These are phyloP conservation scores for Trachelus stipa DNA, from an alignment of 2,888 invertebrate genomes.

Conservation along the genomic window DNA sequence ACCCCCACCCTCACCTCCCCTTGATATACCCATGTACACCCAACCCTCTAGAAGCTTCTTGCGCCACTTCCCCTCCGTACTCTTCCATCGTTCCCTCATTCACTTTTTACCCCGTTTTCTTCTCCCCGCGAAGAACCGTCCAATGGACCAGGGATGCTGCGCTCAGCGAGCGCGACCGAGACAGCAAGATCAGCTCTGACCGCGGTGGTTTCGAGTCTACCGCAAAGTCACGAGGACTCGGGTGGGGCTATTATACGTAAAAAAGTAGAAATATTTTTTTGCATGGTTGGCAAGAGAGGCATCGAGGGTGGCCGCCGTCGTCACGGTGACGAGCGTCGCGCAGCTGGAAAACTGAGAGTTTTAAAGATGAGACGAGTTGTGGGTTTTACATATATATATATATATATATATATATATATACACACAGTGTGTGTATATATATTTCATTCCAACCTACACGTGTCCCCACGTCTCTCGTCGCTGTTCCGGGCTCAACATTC, in stretches of 20 bases:
- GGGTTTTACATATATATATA: constrained; percentile 28
- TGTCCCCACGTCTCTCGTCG: constrained; percentile 59
- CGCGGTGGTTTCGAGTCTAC: background rate
- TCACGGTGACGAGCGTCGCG: constrained; percentile 62
- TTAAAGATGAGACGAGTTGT: constrained; percentile 19
- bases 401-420: constrained; percentile 6
- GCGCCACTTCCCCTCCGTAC: background rate
- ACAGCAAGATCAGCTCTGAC: background rate
- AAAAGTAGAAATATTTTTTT: background rate
- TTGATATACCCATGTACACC: no score
- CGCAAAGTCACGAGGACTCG: background rate
- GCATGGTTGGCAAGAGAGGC: constrained; percentile 21
- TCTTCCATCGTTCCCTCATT: no score
- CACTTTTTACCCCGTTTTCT: no score
- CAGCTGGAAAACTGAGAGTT: constrained; percentile 59
- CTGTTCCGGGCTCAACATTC: constrained; percentile 58
- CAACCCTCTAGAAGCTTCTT: background rate
- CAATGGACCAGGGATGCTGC: background rate
- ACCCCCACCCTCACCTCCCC: background rate
- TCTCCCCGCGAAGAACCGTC: background rate
- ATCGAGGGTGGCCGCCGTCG: constrained; percentile 60
- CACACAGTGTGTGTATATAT: constrained; percentile 28
- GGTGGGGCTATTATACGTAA: constrained; percentile 47
- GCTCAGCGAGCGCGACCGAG: background rate
- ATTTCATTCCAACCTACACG: constrained; percentile 58